Conservation (phyloP, 2,888 invertebrate genomes). For the Amphipyra berbera region DNA sequence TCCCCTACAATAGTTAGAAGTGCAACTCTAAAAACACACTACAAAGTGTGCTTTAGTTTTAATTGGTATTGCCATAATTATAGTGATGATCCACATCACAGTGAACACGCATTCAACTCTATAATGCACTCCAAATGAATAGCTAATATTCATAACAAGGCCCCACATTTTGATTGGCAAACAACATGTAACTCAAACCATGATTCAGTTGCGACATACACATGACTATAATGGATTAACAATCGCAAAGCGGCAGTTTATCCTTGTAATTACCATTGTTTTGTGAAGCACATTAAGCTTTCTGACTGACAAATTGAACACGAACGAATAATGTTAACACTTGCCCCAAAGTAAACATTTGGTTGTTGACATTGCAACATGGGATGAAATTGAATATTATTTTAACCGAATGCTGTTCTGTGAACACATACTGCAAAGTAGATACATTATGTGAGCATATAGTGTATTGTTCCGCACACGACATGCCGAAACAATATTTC, state of each 20-base stretch:
- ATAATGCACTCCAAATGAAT: slow-evolving; percentile 31
- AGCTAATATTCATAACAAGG: slow-evolving; percentile 47
- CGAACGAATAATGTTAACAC: slow-evolving; percentile 73
- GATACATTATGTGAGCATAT: slow-evolving; percentile 59
- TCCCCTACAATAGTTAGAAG: too few species aligned
- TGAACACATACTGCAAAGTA: slow-evolving; percentile 55
- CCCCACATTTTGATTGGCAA: slow-evolving; percentile 48
- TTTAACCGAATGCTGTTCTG: slow-evolving; percentile 58
- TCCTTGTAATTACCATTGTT: slow-evolving; percentile 69
- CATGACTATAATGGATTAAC: slow-evolving; percentile 62
- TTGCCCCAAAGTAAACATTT: slow-evolving; percentile 73
- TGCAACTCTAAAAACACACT: too few species aligned
- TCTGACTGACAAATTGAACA: slow-evolving; percentile 69
- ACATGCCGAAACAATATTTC: slow-evolving; percentile 87
- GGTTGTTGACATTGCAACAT: slow-evolving; percentile 67
- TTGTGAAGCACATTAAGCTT: slow-evolving; percentile 66
- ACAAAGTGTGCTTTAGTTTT: too few species aligned
- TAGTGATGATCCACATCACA: slow-evolving; percentile 7
- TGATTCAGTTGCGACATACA: slow-evolving; percentile 44
- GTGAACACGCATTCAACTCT: slow-evolving; percentile 15
- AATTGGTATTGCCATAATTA: too few species aligned
- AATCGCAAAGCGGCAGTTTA: slow-evolving; percentile 63
- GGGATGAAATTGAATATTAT: slow-evolving; percentile 67
- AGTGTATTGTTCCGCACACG: slow-evolving; percentile 75
- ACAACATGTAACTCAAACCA: slow-evolving; percentile 40